These are phyloP conservation scores for Capromys pilorides DNA, from an alignment of 2,797 vertebrate genomes.

Conservation along the genomic window DNA sequence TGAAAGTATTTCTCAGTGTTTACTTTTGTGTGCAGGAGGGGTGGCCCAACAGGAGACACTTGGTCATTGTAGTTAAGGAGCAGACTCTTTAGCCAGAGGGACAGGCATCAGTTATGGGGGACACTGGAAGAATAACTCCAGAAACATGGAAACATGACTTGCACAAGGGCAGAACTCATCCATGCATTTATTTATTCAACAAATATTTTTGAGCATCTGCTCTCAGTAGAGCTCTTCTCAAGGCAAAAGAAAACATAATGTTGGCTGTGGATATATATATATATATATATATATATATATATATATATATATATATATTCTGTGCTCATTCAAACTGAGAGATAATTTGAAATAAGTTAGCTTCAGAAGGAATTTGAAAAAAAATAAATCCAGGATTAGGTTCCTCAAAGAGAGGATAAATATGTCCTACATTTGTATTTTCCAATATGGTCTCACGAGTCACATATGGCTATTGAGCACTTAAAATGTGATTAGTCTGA, in stretches of 20 bases:
- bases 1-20: neutral
- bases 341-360: conserved; percentile 46
- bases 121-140: neutral
- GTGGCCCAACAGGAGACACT: neutral
- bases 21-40: neutral
- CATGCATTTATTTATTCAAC: neutral
- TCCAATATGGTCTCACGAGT: neutral
- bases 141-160: neutral
- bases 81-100: neutral
- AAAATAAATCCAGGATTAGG: neutral
- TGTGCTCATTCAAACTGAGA: neutral
- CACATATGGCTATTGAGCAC: neutral
- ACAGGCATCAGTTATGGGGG: neutral
- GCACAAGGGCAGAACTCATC: neutral
- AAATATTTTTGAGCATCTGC: conserved; percentile 9
- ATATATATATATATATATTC: neutral
- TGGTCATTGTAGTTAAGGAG: neutral
- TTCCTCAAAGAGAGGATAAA: neutral
- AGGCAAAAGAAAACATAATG: neutral
- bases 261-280: neutral
- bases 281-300: neutral
- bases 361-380: conserved; percentile 29
- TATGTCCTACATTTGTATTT: neutral
- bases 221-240: neutral
- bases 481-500: conserved; percentile 40